phyloP scores from a whole-genome alignment of 1,140 invertebrate genomes.

The Drosophila prosaltans region DNA sequence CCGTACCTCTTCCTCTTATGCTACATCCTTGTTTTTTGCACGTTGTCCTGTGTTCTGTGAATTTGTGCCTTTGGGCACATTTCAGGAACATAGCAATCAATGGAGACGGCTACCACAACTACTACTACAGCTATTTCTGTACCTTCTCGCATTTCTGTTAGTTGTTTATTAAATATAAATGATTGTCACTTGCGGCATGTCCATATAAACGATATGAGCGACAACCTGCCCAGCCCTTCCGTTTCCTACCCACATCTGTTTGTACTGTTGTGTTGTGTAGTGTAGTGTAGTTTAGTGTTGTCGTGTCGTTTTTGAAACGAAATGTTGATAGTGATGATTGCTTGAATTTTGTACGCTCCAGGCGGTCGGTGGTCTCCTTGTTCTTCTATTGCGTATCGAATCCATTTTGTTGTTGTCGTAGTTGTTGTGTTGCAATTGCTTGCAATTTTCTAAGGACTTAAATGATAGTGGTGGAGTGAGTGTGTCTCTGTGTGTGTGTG shows the following conservation, averaged over 20 bases:
- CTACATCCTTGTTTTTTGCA: neutral
- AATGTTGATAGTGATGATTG: slow-evolving; percentile 74
- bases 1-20: slow-evolving; percentile 40
- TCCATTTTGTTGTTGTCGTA: slow-evolving; percentile 26
- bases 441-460: slow-evolving; percentile 57
- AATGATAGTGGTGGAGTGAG: neutral
- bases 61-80: slow-evolving; percentile 32
- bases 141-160: slow-evolving; percentile 54
- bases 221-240: slow-evolving; percentile 8
- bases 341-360: slow-evolving; percentile 59
- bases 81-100: slow-evolving; percentile 42
- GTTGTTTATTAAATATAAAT: slow-evolving; percentile 81
- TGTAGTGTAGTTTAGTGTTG: slow-evolving; percentile 4
- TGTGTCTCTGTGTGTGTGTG: slow-evolving; percentile 38
- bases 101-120: neutral
- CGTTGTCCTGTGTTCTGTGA: slow-evolving; percentile 14
- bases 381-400: slow-evolving; percentile 54
- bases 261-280: neutral
- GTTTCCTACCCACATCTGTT: no score
- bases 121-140: neutral
- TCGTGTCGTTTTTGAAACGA: slow-evolving; percentile 42
- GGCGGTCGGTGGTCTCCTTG: neutral
- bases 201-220: slow-evolving; percentile 13
- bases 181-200: slow-evolving; percentile 80
- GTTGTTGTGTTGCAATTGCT: slow-evolving; percentile 67